Base-by-base conservation (phyloP, 2,888 invertebrate genomes). In the Patella pellucida region DNA sequence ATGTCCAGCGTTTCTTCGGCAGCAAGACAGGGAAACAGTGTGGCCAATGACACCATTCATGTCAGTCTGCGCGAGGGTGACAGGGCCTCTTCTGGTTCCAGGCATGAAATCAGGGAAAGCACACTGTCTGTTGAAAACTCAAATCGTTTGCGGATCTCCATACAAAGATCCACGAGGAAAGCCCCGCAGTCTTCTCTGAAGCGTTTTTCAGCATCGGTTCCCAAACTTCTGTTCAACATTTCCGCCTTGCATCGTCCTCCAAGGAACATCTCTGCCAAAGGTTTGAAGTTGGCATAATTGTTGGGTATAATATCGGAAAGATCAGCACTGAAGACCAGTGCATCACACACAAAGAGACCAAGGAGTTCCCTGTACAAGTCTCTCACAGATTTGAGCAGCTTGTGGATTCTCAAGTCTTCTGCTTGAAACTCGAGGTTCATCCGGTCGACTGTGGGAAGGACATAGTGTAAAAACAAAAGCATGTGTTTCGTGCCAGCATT, bases 401-500 rank as follows among this genome's bases (percentile, higher is more conserved):
- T 71, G 71, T 71, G 71, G 52, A 71, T 51, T 52, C 54, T 52
- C 16, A 14, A 41, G 15, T 71, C n/a, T 52, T 71, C 71, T 52
- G 71, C 52, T 23, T 71, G 71, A 23, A 71, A 71, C n/a, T 71
- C 31, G 11, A 31, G 14, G 27, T 71, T 71, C 71, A 71, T 71
- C 14, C 14, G n/a, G 41, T 71, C 41, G 2, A 52, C 71, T 31
- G 3, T 71, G 2, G 16, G n/a, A 14, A 71, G 50, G 54, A 71
- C 54, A 56, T 71, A 71, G n/a, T n/a, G 2, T 23, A 3, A 52
- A 52, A 71, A 71, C 27, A 71, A 27, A 1, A 71, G 52, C 71
- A 68, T 68, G 68, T 68, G 68, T 19, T 68, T 68, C 27, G 68
- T 68, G 68, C 68, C 68, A 19, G 23, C 68, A 68, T 19, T 68